Percentiles rank a stretch among this genome's conserved stretches.
Evolutionary conservation across 2,113 vertebrate genomes (phyloP).

Genomic region (Elachura formosa): DNA sequence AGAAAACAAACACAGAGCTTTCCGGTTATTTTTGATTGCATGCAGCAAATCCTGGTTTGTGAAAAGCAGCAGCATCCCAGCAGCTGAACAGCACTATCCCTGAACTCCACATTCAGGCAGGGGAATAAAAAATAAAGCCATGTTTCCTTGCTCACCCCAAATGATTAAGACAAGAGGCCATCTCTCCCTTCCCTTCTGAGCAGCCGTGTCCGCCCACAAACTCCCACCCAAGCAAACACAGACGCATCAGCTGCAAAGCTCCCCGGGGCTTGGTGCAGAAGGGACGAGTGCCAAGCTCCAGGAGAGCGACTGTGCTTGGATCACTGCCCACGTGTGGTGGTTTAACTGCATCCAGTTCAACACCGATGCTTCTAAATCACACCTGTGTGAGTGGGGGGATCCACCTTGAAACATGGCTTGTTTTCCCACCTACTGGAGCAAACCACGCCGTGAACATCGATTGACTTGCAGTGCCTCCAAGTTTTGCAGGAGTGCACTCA

Average conservation of each 20-base stretch:
- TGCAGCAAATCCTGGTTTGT: background rate
- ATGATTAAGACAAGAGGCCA: background rate
- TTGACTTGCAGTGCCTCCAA: background rate
- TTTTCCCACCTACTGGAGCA: background rate
- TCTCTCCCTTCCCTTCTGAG: background rate
- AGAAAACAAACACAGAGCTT: background rate
- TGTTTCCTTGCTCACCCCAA: accelerated
- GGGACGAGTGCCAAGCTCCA: background rate
- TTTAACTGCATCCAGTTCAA: background rate
- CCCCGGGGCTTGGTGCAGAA: background rate
- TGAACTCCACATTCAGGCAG: background rate
- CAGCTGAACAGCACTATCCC: background rate
- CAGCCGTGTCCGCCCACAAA: background rate
- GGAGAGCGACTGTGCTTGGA: background rate
- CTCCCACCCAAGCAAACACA: background rate
- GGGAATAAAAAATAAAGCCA: background rate
- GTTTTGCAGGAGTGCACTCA: background rate
- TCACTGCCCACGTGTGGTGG: background rate
- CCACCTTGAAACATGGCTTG: background rate
- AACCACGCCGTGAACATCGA: background rate
- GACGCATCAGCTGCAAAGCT: background rate
- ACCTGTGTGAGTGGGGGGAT: background rate
- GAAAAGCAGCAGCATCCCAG: background rate
- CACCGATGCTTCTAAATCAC: background rate
- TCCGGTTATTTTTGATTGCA: background rate